These are phyloP conservation scores for Xestia c-nigrum DNA, from an alignment of 2,888 invertebrate genomes.

Conservation along the genomic window DNA sequence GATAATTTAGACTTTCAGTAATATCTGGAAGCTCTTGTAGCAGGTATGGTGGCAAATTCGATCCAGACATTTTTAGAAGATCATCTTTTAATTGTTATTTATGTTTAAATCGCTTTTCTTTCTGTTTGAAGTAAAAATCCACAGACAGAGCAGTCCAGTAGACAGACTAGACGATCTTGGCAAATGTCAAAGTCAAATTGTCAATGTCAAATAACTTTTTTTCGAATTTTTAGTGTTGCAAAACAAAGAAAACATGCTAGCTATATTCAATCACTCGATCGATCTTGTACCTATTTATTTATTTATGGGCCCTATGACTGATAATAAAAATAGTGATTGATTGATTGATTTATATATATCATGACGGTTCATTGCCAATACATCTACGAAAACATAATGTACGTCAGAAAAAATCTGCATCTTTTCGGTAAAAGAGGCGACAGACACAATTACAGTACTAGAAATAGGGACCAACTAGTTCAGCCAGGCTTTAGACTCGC, in stretches of 20 bases:
- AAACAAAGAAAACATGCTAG: neutral
- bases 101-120: conserved; percentile 17
- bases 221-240: neutral
- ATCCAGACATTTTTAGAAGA: conserved; percentile 78
- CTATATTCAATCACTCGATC: too few species aligned
- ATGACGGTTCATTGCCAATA: too few species aligned
- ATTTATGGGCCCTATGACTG: too few species aligned
- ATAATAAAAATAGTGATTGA: too few species aligned
- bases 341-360: too few species aligned
- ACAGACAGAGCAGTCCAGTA: neutral
- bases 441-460: too few species aligned
- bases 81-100: conserved; percentile 65
- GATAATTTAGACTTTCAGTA: conserved; percentile 91
- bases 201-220: neutral
- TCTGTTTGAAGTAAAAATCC: conserved; percentile 15
- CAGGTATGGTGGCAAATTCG: conserved; percentile 85
- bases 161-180: conserved; percentile 2
- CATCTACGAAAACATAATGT: too few species aligned
- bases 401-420: too few species aligned
- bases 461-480: too few species aligned
- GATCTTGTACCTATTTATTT: too few species aligned
- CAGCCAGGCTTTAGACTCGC: too few species aligned
- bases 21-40: conserved; percentile 91
- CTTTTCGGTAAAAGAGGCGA: too few species aligned
- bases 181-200: conserved; percentile 33